These are phyloP conservation scores for Sinosuthora webbiana DNA, from an alignment of 2,113 vertebrate species.

Conservation along the genomic window DNA sequence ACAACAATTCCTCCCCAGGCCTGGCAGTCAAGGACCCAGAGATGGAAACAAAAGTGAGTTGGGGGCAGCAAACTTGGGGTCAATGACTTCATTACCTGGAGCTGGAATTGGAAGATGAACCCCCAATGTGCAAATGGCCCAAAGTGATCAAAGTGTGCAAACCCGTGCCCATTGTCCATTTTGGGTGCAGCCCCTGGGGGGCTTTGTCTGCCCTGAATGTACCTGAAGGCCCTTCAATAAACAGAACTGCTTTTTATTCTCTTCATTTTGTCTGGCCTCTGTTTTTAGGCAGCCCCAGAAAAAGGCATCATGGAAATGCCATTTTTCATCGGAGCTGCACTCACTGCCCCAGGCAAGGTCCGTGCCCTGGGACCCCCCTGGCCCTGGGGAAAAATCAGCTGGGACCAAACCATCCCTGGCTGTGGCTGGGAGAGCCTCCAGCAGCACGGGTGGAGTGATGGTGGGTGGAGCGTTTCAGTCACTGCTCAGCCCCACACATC, in stretches of 20 bases:
- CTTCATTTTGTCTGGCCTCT: background rate
- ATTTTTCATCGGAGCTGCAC: background rate
- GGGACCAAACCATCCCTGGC: background rate
- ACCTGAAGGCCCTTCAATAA: background rate
- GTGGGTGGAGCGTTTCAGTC: rapidly evolving
- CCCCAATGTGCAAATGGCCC: background rate
- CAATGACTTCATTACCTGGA: background rate
- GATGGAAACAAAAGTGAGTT: background rate
- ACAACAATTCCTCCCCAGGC: background rate
- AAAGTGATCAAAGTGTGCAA: background rate
- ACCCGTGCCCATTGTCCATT: background rate
- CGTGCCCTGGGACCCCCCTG: background rate
- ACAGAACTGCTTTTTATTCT: background rate
- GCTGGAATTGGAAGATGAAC: background rate
- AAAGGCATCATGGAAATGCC: background rate
- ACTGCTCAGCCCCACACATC: background rate
- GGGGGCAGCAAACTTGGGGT: background rate
- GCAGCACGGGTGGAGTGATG: rapidly evolving
- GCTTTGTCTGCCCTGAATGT: background rate
- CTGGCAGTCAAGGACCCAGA: background rate
- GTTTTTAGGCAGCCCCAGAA: too few species aligned
- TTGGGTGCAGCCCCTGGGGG: background rate
- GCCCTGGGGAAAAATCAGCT: background rate
- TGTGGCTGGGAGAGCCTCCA: background rate
- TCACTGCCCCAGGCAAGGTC: background rate